Base-by-base conservation (phyloP, 2,797 vertebrate species). In the Rhinatrema bivittatum region DNA sequence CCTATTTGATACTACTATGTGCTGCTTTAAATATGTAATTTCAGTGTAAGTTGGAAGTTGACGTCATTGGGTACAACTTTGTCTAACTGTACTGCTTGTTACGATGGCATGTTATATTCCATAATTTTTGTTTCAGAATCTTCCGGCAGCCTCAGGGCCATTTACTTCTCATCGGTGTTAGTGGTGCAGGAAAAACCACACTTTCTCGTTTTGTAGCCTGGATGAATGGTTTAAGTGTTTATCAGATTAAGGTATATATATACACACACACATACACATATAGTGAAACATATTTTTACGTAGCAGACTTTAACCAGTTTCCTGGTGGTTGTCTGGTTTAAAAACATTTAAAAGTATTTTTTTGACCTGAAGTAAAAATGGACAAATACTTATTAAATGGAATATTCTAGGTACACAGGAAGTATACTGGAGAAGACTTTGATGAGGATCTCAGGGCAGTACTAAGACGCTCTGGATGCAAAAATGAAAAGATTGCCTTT, bases 171-270 rank as follows among this genome's bases (percentile, higher is more conserved):
- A 99, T 99, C 25, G 96, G 96, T 39, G 96, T 98, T 39, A 99
- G 96, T 9, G 96, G 96, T 38, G 95, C 96, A 13, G 96, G 96
- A 32, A 99, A 99, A 59, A 99, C 96, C 1, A 98, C 96, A 0
- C 78, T 98, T 17, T 99, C 96, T 4, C 90, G 96, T 46, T 99
- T 99, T 4, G 95, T 99, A 28, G 95, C 96, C 56, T 98, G 96
- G 96, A 99, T 99, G 96, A 99, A 99, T 0, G 96, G 96, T 23
- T 72, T 98, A 29, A 99, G 95, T 7, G 96, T 98, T 23, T 99
- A 98, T 64, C 96, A 99, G 74, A 99, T 99, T 48, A 99, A 99
- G 91, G 96, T 98, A 27, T n/a, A n/a, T n/a, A n/a, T n/a, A n/a
- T n/a, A n/a, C n/a, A n/a, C n/a, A n/a, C n/a, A n/a, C n/a, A n/a